Evolutionary conservation across 1,140 invertebrate species (phyloP).

Genomic region (Centruroides sculpturatus): DNA sequence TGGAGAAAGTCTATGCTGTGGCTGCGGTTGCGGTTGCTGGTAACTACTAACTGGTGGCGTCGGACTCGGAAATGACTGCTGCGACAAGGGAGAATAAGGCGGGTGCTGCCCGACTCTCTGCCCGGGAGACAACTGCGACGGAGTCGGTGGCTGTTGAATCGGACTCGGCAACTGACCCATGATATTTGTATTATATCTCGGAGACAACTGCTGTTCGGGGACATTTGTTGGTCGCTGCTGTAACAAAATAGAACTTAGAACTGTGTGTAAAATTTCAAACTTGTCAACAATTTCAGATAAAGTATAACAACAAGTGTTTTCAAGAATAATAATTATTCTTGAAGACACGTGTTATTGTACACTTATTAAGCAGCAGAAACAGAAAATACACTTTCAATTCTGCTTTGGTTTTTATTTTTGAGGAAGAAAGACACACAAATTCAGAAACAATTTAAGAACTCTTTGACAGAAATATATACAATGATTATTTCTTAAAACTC

Average conservation of each 20-base stretch:
- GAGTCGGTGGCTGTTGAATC: background rate
- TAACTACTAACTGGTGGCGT: background rate
- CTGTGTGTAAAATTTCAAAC: too few species aligned
- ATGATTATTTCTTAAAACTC: too few species aligned
- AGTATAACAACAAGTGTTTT: too few species aligned
- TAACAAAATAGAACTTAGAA: background rate
- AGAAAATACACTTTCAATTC: too few species aligned
- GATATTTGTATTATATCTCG: slow-evolving; percentile 34
- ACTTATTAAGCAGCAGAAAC: too few species aligned
- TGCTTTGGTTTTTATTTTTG: too few species aligned
- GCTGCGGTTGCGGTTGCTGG: slow-evolving; percentile 22
- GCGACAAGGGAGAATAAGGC: background rate
- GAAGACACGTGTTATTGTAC: too few species aligned
- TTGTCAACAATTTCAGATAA: too few species aligned
- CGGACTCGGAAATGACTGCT: background rate
- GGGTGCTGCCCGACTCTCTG: slow-evolving; percentile 19
- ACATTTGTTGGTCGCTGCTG: slow-evolving; percentile 47
- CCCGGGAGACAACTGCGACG: slow-evolving; percentile 21
- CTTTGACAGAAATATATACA: too few species aligned
- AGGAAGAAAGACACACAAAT: too few species aligned
- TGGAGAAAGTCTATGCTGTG: slow-evolving; percentile 25
- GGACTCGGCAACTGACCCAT: slow-evolving; percentile 13
- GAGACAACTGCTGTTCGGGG: slow-evolving; percentile 54
- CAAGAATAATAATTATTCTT: too few species aligned
- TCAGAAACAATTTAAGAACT: too few species aligned